Evolutionary conservation across 2,113 vertebrate species (phyloP).

Genomic region (Notechis scutatus): DNA sequence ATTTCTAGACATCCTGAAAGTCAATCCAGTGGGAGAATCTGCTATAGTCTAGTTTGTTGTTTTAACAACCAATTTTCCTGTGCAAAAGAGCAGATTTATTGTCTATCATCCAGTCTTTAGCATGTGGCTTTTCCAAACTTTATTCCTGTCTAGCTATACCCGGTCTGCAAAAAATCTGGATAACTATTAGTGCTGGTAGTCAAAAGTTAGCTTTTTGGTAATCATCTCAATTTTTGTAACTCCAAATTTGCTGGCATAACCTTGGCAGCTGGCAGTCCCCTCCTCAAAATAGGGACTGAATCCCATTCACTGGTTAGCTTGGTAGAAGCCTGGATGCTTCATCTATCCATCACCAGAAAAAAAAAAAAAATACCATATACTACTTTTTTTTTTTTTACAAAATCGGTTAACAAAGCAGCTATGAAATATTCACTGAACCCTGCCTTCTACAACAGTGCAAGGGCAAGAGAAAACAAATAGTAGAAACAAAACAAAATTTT

Average conservation of each 20-base stretch:
- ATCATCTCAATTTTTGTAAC: not conserved
- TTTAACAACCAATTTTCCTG: conserved; percentile 4
- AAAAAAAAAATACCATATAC: not conserved
- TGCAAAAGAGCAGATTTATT: not conserved
- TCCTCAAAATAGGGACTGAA: not conserved
- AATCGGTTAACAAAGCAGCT: not conserved
- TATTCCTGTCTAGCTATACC: not conserved
- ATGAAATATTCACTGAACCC: not conserved
- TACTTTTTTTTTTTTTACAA: not conserved
- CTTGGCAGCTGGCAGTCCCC: not conserved
- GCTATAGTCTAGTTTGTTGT: conserved; percentile 3
- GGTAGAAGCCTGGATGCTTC: not conserved
- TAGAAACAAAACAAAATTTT: not conserved
- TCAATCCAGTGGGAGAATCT: not conserved
- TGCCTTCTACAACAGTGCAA: not conserved
- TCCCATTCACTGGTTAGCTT: not conserved
- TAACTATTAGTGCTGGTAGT: not conserved
- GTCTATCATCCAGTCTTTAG: conserved; percentile 3
- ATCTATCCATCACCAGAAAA: not conserved
- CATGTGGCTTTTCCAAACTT: not conserved
- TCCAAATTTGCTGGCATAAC: not conserved
- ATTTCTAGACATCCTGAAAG: conserved; percentile 20
- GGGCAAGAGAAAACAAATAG: not conserved
- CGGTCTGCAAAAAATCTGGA: not conserved
- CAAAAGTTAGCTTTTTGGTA: not conserved